phyloP scores from a whole-genome alignment of 2,888 invertebrate genomes.

The Tinea pellionella region DNA sequence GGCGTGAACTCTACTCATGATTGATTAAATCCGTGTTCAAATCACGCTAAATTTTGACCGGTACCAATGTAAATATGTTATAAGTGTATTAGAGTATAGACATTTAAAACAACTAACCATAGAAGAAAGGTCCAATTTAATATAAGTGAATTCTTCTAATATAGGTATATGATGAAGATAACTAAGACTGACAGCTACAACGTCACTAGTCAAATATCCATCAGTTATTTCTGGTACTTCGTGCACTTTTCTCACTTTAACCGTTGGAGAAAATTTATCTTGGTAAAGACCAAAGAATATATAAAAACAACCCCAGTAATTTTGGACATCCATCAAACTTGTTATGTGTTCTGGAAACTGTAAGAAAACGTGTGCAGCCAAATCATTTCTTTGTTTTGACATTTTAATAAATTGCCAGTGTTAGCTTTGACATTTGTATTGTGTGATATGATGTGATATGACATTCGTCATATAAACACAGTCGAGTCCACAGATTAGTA shows the following conservation, averaged over 20 bases:
- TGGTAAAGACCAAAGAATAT: constrained; percentile 48
- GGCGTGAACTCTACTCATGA: too few relatives aligned
- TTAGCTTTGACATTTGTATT: too few relatives aligned
- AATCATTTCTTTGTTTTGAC: not conserved
- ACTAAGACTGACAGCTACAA: constrained; percentile 60
- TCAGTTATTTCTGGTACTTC: constrained; percentile 41
- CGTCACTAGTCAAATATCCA: constrained; percentile 62
- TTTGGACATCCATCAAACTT: constrained; percentile 44
- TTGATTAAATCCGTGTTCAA: too few relatives aligned
- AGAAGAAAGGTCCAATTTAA: constrained; percentile 52
- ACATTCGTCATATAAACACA: too few relatives aligned
- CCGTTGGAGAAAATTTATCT: constrained; percentile 43
- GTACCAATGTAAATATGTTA: too few relatives aligned
- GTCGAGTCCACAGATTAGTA: too few relatives aligned
- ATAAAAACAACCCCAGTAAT: constrained; percentile 57
- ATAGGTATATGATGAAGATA: constrained; percentile 67
- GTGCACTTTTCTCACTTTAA: constrained; percentile 29
- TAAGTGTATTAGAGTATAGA: too few relatives aligned
- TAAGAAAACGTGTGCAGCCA: not conserved
- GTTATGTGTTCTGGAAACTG: constrained; percentile 47
- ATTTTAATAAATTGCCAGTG: not conserved
- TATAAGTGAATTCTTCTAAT: constrained; percentile 59
- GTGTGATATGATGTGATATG: too few relatives aligned
- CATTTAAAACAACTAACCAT: not conserved
- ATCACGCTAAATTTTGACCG: too few relatives aligned